These are phyloP conservation scores for Malurus leucopterus DNA, from an alignment of 2,797 vertebrate species.

Conservation along the genomic window DNA sequence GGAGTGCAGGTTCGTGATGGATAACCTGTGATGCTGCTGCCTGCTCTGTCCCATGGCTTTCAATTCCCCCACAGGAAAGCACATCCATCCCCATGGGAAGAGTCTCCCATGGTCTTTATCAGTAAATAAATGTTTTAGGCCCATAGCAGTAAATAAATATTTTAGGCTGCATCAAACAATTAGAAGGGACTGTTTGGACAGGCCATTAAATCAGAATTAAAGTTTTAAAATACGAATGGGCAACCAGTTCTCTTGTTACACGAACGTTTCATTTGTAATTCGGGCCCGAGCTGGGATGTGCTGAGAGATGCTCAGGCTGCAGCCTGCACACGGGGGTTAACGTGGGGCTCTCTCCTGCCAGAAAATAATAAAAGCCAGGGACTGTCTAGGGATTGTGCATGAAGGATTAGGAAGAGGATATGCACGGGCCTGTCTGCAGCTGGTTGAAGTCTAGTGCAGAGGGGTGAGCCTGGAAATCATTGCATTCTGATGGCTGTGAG, in stretches of 20 bases:
- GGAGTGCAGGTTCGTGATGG: rapidly evolving
- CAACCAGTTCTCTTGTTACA: background rate
- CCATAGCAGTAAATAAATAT: background rate
- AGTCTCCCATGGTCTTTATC: background rate
- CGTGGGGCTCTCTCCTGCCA: constrained; percentile 30
- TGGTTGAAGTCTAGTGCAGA: constrained; percentile 32
- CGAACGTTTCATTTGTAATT: background rate
- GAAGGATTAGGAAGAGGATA: constrained; percentile 59
- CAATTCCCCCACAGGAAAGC: background rate
- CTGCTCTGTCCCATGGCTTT: background rate
- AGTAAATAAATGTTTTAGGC: background rate
- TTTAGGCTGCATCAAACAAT: background rate
- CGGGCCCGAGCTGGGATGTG: background rate
- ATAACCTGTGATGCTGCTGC: background rate
- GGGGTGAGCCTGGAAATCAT: constrained; percentile 51
- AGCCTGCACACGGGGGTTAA: constrained; percentile 19
- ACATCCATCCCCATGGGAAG: background rate
- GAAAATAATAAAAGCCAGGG: constrained; percentile 64
- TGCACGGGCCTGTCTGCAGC: constrained; percentile 45
- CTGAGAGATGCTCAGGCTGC: constrained; percentile 42
- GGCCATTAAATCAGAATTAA: constrained; percentile 22
- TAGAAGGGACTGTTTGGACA: background rate
- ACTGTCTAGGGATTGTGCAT: constrained; percentile 39
- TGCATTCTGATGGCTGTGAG: background rate
- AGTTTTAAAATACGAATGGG: background rate